These are phyloP conservation scores for Pogoniulus pusillus DNA, from an alignment of 2,797 vertebrate species.

Conservation along the genomic window DNA sequence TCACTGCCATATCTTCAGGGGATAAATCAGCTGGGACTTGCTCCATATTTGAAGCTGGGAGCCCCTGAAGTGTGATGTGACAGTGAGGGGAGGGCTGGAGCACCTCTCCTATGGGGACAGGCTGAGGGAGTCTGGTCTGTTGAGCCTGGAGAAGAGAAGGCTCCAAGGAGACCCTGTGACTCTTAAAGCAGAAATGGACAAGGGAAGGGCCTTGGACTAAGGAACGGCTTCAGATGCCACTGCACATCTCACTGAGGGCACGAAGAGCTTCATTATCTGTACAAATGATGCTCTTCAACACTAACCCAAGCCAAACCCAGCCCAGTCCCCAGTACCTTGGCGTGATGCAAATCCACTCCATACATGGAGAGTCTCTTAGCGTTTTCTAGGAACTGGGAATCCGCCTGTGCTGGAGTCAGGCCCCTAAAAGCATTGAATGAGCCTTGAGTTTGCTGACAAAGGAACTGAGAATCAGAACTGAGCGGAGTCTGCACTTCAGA, in stretches of 20 bases:
- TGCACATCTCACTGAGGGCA: not conserved
- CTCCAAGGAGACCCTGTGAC: not conserved
- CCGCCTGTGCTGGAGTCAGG: constrained; percentile 94
- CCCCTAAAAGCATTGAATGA: constrained; percentile 81
- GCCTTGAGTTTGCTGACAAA: constrained; percentile 13
- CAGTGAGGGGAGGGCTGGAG: too few species aligned
- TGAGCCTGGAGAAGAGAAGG: too few species aligned
- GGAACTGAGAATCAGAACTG: not conserved
- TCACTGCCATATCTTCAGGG: not conserved
- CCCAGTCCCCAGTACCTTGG: constrained; percentile 84
- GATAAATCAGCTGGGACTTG: not conserved
- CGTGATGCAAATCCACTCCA: constrained; percentile 95
- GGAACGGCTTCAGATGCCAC: not conserved
- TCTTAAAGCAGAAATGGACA: not conserved
- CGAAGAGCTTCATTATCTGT: not conserved
- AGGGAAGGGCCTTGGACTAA: not conserved
- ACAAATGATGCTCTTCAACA: not conserved
- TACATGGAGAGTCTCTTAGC: constrained; percentile 99
- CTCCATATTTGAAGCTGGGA: not conserved
- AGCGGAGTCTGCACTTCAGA: not conserved
- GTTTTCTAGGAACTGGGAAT: constrained; percentile 95
- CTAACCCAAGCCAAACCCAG: not conserved
- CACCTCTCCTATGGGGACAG: too few species aligned
- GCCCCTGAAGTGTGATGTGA: not conserved
- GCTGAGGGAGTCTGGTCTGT: too few species aligned